These are phyloP conservation scores for Perca fluviatilis DNA, from an alignment of 2,113 vertebrate species.

Conservation along the genomic window DNA sequence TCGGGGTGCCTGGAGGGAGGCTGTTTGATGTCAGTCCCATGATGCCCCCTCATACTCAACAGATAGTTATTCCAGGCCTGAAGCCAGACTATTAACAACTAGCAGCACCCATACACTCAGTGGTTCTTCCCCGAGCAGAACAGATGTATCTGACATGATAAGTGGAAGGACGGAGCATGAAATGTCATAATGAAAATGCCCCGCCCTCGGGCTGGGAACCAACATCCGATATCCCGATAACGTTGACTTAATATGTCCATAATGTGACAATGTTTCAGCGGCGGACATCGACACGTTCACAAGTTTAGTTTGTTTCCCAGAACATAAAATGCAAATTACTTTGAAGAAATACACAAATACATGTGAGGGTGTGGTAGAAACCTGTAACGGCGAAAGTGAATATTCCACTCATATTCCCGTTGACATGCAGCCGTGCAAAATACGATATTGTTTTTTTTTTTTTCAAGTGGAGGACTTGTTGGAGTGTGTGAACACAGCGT, in stretches of 20 bases:
- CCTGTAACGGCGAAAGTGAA: too few species aligned
- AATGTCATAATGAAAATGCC: slow-evolving; percentile 5
- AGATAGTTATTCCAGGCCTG: slow-evolving; percentile 48
- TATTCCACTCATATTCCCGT: too few species aligned
- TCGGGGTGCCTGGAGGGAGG: slow-evolving; percentile 16
- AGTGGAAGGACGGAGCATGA: background rate
- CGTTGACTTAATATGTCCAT: background rate
- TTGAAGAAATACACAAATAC: too few species aligned
- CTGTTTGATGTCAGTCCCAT: slow-evolving; percentile 44
- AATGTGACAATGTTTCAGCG: background rate
- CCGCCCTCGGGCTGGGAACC: background rate
- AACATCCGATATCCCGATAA: background rate
- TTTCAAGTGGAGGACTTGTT: too few species aligned
- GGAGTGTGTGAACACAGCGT: too few species aligned
- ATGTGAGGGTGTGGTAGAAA: too few species aligned
- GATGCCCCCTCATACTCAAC: slow-evolving; percentile 12
- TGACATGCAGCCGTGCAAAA: too few species aligned
- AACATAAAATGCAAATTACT: too few species aligned
- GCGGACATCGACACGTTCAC: background rate
- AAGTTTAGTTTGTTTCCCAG: too few species aligned
- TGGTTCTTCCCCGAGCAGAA: background rate
- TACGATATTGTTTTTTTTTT: too few species aligned
- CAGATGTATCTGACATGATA: slow-evolving; percentile 12
- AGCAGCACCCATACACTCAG: slow-evolving; percentile 9
- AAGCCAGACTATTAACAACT: slow-evolving; percentile 26